Conservation (phyloP, 2,888 invertebrate genomes). For the Caradrina kadenii region DNA sequence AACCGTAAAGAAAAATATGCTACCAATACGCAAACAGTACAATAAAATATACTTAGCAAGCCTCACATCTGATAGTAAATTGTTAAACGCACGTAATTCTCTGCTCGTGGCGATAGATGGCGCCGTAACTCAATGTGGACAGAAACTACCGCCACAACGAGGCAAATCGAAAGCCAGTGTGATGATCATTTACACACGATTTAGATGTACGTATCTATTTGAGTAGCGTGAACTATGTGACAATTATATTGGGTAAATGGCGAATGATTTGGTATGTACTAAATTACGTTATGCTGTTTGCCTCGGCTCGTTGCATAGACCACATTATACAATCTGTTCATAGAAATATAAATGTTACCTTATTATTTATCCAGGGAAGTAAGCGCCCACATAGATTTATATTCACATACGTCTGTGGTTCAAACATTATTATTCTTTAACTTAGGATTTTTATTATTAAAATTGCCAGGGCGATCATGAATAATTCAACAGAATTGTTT, state of each 20-base stretch:
- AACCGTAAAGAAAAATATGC: constrained; percentile 1
- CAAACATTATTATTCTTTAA: constrained; percentile 7
- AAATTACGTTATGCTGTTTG: constrained; percentile 1
- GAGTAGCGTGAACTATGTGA: constrained; percentile 24
- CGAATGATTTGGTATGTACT: constrained; percentile 11
- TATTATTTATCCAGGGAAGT: constrained; percentile 3
- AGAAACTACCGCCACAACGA: constrained; percentile 54
- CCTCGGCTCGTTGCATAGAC: neutral
- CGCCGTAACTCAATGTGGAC: constrained; percentile 54
- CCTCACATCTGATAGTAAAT: constrained; percentile 41
- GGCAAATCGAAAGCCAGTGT: constrained; percentile 58
- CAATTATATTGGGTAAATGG: constrained; percentile 17
- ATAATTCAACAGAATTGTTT: constrained; percentile 36
- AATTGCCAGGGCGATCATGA: constrained; percentile 20
- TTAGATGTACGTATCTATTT: constrained; percentile 39
- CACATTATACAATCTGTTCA: neutral
- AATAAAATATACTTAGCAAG: constrained; percentile 51
- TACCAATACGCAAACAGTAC: constrained; percentile 24
- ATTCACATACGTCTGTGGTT: constrained; percentile 1
- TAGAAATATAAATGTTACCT: neutral
- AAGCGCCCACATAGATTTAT: neutral
- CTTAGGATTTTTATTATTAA: neutral
- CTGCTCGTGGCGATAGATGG: constrained; percentile 52
- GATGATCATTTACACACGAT: constrained; percentile 48
- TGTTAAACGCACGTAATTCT: constrained; percentile 58